Evolutionary conservation across 1,140 invertebrate species (phyloP).

Genomic region (Sitodiplosis mosellana): DNA sequence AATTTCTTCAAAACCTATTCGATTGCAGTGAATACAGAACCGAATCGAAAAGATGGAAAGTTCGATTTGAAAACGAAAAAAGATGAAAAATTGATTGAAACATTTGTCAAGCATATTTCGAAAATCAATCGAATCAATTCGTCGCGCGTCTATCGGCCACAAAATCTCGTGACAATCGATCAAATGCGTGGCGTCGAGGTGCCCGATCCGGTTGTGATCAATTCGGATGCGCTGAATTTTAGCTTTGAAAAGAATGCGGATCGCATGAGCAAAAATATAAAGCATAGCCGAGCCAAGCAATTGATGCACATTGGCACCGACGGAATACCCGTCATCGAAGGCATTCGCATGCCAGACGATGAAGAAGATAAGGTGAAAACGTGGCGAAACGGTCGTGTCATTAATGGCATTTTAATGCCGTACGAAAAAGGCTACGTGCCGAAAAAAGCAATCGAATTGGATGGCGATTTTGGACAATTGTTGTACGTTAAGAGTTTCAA

Average conservation of each 20-base stretch:
- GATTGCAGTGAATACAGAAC: not conserved
- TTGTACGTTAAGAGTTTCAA: conserved; percentile 28
- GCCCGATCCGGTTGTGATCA: conserved; percentile 44
- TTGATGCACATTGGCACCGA: conserved; percentile 40
- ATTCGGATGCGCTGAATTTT: conserved; percentile 36
- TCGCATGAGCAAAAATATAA: too few species aligned
- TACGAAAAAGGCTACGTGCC: conserved; percentile 46
- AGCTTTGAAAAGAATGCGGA: conserved; percentile 20
- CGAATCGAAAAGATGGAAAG: not conserved
- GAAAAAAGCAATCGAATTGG: conserved; percentile 29
- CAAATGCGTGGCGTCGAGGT: conserved; percentile 30
- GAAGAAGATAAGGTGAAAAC: conserved; percentile 55
- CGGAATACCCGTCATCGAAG: conserved; percentile 59
- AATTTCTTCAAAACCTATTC: not conserved
- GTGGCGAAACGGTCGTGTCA: conserved; percentile 71
- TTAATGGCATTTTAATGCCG: conserved; percentile 56
- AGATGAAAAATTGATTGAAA: conserved; percentile 1
- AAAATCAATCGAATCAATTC: not conserved
- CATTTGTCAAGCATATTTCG: conserved; percentile 5
- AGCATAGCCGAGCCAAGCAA: conserved; percentile 28
- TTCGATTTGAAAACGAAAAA: not conserved
- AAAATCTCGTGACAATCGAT: conserved; percentile 28
- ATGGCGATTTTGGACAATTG: conserved; percentile 20
- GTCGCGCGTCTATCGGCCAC: not conserved
- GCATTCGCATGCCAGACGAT: conserved; percentile 61